Percentiles rank a stretch among this genome's conserved stretches.
These are phyloP conservation scores for Pterophyllum scalare DNA, from an alignment of 2,113 vertebrate genomes.

Conservation along the genomic window DNA sequence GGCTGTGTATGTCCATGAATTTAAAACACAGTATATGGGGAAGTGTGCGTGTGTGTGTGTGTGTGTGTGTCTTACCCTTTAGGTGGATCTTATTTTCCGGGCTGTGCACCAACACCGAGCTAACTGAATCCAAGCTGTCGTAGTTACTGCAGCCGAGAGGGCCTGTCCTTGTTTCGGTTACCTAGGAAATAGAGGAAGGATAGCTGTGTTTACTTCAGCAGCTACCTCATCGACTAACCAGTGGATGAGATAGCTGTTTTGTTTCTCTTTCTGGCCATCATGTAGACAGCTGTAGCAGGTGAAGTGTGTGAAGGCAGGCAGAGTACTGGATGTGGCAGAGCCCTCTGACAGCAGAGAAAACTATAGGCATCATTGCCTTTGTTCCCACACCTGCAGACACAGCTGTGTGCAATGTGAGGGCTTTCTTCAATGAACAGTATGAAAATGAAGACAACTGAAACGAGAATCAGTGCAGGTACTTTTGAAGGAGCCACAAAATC, in stretches of 20 bases:
- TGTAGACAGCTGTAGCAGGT: constrained; percentile 34
- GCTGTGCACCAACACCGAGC: constrained; percentile 97
- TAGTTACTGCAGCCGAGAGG: constrained; percentile 99
- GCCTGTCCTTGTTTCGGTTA: constrained; percentile 96
- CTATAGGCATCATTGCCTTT: constrained; percentile 9
- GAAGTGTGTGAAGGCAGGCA: not conserved
- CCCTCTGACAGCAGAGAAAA: constrained; percentile 44
- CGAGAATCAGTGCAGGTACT: not conserved
- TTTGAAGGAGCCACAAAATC: not conserved
- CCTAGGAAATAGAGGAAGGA: constrained; percentile 80
- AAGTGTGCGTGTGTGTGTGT: not conserved
- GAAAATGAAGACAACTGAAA: not conserved
- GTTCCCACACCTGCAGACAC: constrained; percentile 44
- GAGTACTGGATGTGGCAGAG: constrained; percentile 2
- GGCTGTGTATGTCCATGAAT: constrained; percentile 5
- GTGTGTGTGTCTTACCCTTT: constrained; percentile 84
- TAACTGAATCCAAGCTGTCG: constrained; percentile 98
- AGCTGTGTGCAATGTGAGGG: constrained; percentile 25
- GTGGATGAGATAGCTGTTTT: constrained; percentile 69
- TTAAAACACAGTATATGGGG: not conserved
- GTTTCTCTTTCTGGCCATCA: constrained; percentile 46
- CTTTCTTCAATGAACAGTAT: not conserved
- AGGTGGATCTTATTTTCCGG: constrained; percentile 98
- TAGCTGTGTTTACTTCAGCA: constrained; percentile 21
- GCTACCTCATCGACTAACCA: not conserved